phyloP scores from a whole-genome alignment of 2,888 invertebrate genomes.

The Coleophora deauratella region DNA sequence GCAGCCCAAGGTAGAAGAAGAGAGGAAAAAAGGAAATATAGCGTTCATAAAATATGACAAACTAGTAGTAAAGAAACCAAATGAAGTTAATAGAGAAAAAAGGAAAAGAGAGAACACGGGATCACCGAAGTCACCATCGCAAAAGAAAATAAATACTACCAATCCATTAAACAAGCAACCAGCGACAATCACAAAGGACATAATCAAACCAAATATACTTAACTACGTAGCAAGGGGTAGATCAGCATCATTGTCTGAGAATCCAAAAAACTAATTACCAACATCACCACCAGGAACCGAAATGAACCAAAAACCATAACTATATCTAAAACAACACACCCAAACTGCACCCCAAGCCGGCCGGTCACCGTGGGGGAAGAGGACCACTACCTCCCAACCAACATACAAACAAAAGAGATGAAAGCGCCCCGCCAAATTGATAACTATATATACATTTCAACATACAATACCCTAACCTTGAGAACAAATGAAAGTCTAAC shows the following conservation, averaged over 20 bases:
- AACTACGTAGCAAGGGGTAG: slow-evolving; percentile 8
- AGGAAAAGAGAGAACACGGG: slow-evolving; percentile 14
- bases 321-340: too few relatives aligned
- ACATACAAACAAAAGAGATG: too few relatives aligned
- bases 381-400: too few relatives aligned
- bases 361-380: too few relatives aligned
- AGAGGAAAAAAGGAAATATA: slow-evolving; percentile 11
- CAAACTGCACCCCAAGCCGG: too few relatives aligned
- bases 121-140: slow-evolving; percentile 10
- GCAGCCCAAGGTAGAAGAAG: slow-evolving; percentile 1
- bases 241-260: slow-evolving; percentile 8
- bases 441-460: too few relatives aligned
- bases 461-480: too few relatives aligned
- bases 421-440: too few relatives aligned
- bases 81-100: slow-evolving; percentile 10
- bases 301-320: too few relatives aligned
- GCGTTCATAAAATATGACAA: slow-evolving; percentile 10
- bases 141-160: slow-evolving; percentile 8
- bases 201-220: slow-evolving; percentile 11
- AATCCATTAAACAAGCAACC: slow-evolving; percentile 2
- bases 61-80: slow-evolving; percentile 10
- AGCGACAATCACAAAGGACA: slow-evolving; percentile 8
- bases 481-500: too few relatives aligned
- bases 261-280: slow-evolving; percentile 10
- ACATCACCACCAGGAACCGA: too few relatives aligned